phyloP scores from a whole-genome alignment of 2,797 vertebrate species.

The Florisuga fusca region DNA sequence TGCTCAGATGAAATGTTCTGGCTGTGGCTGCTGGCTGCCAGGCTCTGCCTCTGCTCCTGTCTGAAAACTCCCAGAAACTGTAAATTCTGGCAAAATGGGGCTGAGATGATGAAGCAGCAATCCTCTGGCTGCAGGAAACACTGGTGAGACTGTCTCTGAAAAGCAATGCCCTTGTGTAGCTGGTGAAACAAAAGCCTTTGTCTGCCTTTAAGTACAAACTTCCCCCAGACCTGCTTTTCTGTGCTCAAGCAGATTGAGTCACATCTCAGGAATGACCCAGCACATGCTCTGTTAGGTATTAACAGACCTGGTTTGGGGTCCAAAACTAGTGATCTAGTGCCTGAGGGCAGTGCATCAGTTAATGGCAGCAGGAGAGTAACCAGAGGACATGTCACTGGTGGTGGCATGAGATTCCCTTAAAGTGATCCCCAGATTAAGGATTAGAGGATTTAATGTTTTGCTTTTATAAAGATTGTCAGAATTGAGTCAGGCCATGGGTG shows the following conservation, averaged over 20 bases:
- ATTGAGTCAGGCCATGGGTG: neutral
- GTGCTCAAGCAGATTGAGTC: neutral
- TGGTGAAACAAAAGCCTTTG: slow-evolving; percentile 43
- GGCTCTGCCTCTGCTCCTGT: neutral
- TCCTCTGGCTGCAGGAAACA: neutral
- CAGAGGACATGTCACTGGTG: neutral
- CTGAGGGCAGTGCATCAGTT: slow-evolving; percentile 22
- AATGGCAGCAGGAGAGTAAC: neutral
- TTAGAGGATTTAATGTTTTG: slow-evolving; percentile 50
- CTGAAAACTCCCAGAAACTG: neutral
- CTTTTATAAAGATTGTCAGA: slow-evolving; percentile 1
- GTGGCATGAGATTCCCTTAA: slow-evolving; percentile 44
- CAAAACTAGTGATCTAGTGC: neutral
- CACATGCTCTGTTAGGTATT: neutral
- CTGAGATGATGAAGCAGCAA: slow-evolving; percentile 30
- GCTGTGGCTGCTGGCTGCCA: neutral
- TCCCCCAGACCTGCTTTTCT: neutral
- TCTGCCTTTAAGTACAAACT: neutral
- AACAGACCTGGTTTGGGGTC: neutral
- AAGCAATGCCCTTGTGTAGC: neutral
- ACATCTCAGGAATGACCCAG: neutral
- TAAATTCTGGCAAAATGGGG: neutral
- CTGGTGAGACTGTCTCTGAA: neutral
- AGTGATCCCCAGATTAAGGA: slow-evolving; percentile 58
- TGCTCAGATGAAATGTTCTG: neutral